Percentiles rank a stretch among this genome's conserved stretches.
phyloP scores from a whole-genome alignment of 2,113 vertebrate species.

The Saccopteryx bilineata region DNA sequence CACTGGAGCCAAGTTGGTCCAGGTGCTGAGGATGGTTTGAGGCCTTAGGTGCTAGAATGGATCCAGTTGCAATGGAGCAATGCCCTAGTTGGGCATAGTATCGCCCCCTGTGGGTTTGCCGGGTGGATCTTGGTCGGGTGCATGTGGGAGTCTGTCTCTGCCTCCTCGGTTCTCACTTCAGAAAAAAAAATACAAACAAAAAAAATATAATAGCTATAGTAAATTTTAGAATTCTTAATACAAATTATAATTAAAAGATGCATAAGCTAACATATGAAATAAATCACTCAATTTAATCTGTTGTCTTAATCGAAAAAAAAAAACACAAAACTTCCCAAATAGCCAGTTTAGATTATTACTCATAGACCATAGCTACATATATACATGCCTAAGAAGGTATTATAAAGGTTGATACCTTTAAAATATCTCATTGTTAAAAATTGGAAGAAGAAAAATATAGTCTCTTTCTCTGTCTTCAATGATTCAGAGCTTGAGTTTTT shows the following conservation, averaged over 20 bases:
- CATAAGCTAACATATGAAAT: not conserved
- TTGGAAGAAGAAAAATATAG: not conserved
- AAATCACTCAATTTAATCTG: not conserved
- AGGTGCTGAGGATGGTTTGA: too few relatives aligned
- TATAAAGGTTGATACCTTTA: not conserved
- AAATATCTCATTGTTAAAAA: not conserved
- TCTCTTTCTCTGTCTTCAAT: not conserved
- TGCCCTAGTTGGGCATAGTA: too few relatives aligned
- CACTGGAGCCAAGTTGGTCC: too few relatives aligned
- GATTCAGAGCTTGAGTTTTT: not conserved
- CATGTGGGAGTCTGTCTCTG: too few relatives aligned
- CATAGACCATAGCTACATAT: not conserved
- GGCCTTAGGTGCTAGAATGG: too few relatives aligned
- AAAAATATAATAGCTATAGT: not conserved
- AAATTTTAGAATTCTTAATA: not conserved
- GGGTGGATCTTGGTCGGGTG: too few relatives aligned
- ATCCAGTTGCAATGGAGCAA: too few relatives aligned
- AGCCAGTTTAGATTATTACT: not conserved
- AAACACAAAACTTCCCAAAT: not conserved
- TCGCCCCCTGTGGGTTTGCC: too few relatives aligned
- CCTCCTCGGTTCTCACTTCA: too few relatives aligned
- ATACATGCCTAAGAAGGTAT: not conserved
- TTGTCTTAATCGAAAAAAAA: not conserved
- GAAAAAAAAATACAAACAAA: not conserved
- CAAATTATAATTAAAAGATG: not conserved